A percentile compares a stretch with the other conserved stretches of the same genome.
Evolutionary conservation across 2,888 invertebrate species (phyloP).

Genomic region (Lacanobia wlatinum): DNA sequence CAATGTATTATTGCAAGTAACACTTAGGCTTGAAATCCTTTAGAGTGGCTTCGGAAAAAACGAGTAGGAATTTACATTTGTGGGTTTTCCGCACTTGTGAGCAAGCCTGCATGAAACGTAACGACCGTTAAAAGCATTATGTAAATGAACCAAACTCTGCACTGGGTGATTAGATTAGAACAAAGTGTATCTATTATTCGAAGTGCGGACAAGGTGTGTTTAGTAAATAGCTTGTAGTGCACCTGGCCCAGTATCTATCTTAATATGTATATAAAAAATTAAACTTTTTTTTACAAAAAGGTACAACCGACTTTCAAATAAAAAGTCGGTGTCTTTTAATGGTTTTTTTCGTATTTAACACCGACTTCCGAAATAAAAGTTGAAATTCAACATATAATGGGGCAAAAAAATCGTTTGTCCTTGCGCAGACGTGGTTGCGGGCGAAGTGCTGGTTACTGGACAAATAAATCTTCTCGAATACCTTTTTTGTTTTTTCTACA

Average conservation of each 20-base stretch:
- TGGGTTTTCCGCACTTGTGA: constrained; percentile 46
- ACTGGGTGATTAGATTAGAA: constrained; percentile 62
- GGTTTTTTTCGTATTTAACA: no score
- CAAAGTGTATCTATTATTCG: constrained; percentile 57
- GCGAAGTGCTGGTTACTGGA: no score
- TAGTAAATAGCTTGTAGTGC: constrained; percentile 12
- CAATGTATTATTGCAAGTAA: constrained; percentile 40
- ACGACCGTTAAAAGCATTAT: constrained; percentile 67
- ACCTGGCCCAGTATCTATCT: not conserved
- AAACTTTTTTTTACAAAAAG: no score
- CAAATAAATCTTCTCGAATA: no score
- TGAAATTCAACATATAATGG: no score
- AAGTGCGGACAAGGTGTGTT: constrained; percentile 39
- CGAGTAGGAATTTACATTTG: constrained; percentile 63
- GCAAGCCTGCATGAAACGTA: constrained; percentile 62
- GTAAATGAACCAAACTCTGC: constrained; percentile 59
- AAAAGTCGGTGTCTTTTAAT: no score
- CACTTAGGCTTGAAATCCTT: constrained; percentile 38
- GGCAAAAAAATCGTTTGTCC: no score
- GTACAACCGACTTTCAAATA: no score
- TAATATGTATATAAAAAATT: no score
- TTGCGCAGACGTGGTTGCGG: no score
- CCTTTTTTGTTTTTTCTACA: no score
- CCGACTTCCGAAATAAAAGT: no score
- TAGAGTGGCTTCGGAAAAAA: constrained; percentile 55